phyloP scores from a whole-genome alignment of 2,888 invertebrate species.

The Orthonychiurus folsomi region DNA sequence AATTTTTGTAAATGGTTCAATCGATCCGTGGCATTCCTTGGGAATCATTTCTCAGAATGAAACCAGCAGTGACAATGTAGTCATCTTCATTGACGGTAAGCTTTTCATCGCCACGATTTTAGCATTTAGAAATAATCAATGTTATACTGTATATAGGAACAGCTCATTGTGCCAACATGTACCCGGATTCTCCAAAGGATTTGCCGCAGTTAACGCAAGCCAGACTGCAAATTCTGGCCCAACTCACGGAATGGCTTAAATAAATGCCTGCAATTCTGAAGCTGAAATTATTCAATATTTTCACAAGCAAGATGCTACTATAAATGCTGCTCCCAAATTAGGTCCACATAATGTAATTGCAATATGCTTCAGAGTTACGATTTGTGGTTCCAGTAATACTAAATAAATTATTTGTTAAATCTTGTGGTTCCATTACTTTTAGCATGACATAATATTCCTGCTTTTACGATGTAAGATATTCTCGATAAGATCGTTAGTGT shows the following conservation, averaged over 20 bases:
- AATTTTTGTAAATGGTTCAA: slow-evolving; percentile 47
- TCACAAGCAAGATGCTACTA: no score
- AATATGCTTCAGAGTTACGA: no score
- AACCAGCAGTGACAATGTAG: slow-evolving; percentile 43
- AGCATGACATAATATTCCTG: no score
- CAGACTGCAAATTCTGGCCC: slow-evolving; percentile 54
- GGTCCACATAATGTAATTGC: no score
- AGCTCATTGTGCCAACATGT: slow-evolving; percentile 93
- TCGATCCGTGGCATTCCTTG: slow-evolving; percentile 50
- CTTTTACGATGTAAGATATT: no score
- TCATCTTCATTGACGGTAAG: slow-evolving; percentile 46
- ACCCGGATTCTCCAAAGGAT: slow-evolving; percentile 48
- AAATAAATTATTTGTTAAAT: neutral
- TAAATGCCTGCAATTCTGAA: neutral
- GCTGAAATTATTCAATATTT: no score
- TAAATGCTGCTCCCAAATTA: no score
- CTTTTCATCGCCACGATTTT: no score
- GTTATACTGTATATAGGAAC: slow-evolving; percentile 65
- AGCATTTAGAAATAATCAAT: slow-evolving; percentile 21
- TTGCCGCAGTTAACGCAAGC: slow-evolving; percentile 59
- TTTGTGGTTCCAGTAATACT: no score
- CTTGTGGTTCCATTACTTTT: no score
- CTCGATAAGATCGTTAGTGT: no score
- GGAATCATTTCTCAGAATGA: slow-evolving; percentile 43
- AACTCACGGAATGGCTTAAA: slow-evolving; percentile 54